Conservation (phyloP, 2,797 vertebrate species). For the Pristis pectinata region DNA sequence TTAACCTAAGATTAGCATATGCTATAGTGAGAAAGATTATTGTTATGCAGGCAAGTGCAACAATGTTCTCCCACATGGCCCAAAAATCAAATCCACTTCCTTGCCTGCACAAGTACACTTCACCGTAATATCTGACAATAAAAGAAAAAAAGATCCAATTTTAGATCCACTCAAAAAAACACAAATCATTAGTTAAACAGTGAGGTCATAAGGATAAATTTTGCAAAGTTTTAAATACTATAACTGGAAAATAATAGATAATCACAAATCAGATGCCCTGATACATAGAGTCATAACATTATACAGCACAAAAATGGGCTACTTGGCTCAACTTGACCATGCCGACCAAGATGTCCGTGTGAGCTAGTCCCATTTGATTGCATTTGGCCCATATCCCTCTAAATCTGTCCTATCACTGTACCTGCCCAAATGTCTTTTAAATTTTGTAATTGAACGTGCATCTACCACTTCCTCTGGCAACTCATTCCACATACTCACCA, state of each 20-base stretch:
- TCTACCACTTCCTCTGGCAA: no score
- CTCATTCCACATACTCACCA: no score
- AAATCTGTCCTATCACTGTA: no score
- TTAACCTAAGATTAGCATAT: slow-evolving; percentile 52
- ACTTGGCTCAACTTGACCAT: no score
- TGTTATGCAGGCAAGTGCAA: slow-evolving; percentile 53
- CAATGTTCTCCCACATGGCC: slow-evolving; percentile 55
- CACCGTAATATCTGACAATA: slow-evolving; percentile 51
- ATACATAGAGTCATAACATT: no score
- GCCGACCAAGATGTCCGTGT: no score
- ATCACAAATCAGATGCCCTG: neutral
- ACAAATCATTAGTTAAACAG: neutral
- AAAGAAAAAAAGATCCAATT: slow-evolving; percentile 19
- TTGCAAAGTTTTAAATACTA: neutral
- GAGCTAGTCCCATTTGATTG: no score
- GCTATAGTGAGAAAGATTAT: slow-evolving; percentile 52
- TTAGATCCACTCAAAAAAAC: neutral
- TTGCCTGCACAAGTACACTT: slow-evolving; percentile 52
- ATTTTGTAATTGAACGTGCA: no score
- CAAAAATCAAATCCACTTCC: slow-evolving; percentile 47
- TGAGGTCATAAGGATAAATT: neutral
- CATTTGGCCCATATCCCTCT: no score
- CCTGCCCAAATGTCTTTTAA: no score
- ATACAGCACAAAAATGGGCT: no score
- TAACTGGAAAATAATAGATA: neutral